These are phyloP conservation scores for Osmerus mordax DNA, from an alignment of 2,113 vertebrate genomes.

Conservation along the genomic window DNA sequence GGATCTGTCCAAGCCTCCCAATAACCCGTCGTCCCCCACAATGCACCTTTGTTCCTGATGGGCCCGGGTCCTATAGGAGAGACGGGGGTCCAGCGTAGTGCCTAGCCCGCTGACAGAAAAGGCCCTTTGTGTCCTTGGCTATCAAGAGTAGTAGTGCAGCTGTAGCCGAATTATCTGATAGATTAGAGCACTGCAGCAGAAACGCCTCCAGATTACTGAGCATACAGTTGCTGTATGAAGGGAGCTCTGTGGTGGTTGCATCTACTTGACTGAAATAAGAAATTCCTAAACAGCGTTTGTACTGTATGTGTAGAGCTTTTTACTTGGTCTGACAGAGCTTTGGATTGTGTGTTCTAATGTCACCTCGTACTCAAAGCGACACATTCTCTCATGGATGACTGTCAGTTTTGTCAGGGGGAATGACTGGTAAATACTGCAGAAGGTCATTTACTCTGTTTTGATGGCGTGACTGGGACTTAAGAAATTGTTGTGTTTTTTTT, in stretches of 20 bases:
- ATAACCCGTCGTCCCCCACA: slow-evolving; percentile 33
- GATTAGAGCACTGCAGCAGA: neutral
- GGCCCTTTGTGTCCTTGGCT: slow-evolving; percentile 31
- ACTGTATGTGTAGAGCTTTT: too few relatives aligned
- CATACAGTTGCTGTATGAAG: neutral
- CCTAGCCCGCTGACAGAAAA: slow-evolving; percentile 24
- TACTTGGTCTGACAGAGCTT: too few relatives aligned
- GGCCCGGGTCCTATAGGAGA: slow-evolving; percentile 12
- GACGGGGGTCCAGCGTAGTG: slow-evolving; percentile 4
- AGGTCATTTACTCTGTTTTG: too few relatives aligned
- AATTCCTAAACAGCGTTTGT: too few relatives aligned
- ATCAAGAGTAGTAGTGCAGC: neutral
- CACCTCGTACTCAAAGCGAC: too few relatives aligned
- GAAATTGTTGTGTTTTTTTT: too few relatives aligned
- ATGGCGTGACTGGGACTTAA: too few relatives aligned
- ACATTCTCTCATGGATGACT: too few relatives aligned
- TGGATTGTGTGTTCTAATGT: too few relatives aligned
- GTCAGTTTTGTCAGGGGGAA: too few relatives aligned
- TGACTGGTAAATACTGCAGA: too few relatives aligned
- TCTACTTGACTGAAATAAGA: neutral
- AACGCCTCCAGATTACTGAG: neutral
- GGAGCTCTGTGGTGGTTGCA: neutral
- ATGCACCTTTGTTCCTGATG: slow-evolving; percentile 45
- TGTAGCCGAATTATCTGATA: neutral
- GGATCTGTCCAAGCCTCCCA: slow-evolving; percentile 47